Base-by-base conservation (phyloP, 2,797 vertebrate genomes). In the Acanthornis magna region DNA sequence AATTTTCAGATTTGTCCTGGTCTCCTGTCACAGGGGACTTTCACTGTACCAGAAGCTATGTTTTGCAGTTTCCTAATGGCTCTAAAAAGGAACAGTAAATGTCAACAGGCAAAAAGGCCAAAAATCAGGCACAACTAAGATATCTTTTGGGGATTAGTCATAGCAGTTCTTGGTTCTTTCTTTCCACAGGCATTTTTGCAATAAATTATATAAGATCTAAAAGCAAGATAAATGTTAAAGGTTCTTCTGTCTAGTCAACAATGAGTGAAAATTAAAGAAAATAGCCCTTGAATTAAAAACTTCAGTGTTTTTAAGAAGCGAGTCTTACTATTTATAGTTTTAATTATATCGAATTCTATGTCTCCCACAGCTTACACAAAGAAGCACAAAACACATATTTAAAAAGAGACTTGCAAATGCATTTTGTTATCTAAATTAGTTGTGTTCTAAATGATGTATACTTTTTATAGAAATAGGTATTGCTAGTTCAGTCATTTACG, bases 91-190 rank as follows among this genome's bases (percentile, higher is more conserved):
- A 93, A 61, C 60, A 63, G 53, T 78, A 93, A 93, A 93, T 93
- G 88, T 86, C 82, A 96, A 76, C 67, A 93, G 85, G 40, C 51
- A 96, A 91, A 95, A 92, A 92, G 92, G 60, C 82, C 87, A 76
- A 88, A 93, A 92, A 65, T 5, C 6, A 16, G 38, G 27, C 42
- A 85, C 63, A 80, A 75, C 10, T 86, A 84, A 91, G 40, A 82
- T 84, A 84, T 60, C 67, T 77, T 84, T 70, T 60, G 85, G 87
- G 85, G 30, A 85, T 95, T 91, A 91, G 54, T 79, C 51, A 48
- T 63, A 63, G 9, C 11, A 45, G 10, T 73, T 92, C 66, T 88
- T 81, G 14, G 40, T 62, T 84, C 70, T 84, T 77, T 67, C 72
- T 85, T 92, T 81, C 66, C 29, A 38, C 8, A 30, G 36, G 11